phyloP scores from a whole-genome alignment of 2,888 invertebrate genomes.

The Catocala fraxini region DNA sequence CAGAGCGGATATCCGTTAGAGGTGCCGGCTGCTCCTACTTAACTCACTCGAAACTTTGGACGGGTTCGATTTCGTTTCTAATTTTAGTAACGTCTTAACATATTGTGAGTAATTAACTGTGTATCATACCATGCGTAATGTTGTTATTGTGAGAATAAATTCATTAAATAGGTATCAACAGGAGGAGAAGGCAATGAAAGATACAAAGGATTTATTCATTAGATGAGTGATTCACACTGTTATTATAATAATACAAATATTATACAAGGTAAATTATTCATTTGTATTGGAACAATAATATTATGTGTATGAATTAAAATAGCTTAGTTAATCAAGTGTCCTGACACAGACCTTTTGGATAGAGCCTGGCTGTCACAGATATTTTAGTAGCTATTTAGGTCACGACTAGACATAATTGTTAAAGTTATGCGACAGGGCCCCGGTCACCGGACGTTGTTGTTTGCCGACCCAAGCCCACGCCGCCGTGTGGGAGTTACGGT shows the following conservation, averaged over 20 bases:
- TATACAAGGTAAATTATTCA: background rate
- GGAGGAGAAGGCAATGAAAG: background rate
- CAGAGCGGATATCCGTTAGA: conserved; percentile 78
- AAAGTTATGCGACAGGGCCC: conserved; percentile 62
- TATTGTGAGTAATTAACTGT: conserved; percentile 5
- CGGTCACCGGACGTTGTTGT: conserved; percentile 81
- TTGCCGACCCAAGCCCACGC: conserved; percentile 78
- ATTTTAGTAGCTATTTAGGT: conserved; percentile 53
- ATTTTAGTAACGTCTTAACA: conserved; percentile 18
- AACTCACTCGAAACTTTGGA: conserved; percentile 23
- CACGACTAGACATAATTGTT: conserved; percentile 59
- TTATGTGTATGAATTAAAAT: background rate
- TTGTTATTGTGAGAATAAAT: conserved; percentile 7
- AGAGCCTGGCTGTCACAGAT: conserved; percentile 43
- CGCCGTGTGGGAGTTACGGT: conserved; percentile 64
- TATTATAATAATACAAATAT: background rate
- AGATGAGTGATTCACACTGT: conserved; percentile 2
- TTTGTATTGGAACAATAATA: background rate
- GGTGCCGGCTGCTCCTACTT: conserved; percentile 51
- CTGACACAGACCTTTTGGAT: conserved; percentile 41
- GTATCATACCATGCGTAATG: conserved; percentile 4
- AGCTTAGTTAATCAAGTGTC: conserved; percentile 11
- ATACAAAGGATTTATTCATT: conserved; percentile 1
- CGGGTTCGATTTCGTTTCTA: conserved; percentile 30
- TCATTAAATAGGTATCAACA: conserved; percentile 3